Percentiles rank a stretch among this genome's conserved stretches.
Evolutionary conservation across 2,888 invertebrate species (phyloP).

Genomic region (Alloplasta piceator): DNA sequence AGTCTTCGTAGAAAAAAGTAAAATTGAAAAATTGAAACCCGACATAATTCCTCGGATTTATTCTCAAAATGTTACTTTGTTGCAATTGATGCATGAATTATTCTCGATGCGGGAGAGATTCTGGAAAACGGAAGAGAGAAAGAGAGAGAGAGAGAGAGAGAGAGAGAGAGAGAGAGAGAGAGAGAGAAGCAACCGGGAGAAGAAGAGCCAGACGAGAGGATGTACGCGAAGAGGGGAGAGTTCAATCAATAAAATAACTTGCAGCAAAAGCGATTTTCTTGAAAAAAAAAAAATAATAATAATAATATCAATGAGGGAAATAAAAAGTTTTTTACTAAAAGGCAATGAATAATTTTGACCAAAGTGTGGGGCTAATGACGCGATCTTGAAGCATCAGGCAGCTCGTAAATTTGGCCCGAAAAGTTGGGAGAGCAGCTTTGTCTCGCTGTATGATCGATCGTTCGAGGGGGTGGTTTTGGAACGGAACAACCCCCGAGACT

Average conservation of each 20-base stretch:
- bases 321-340: neutral
- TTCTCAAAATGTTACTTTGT: neutral
- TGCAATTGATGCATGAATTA: neutral
- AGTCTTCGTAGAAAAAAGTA: no score
- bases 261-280: conserved; percentile 71
- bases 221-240: conserved; percentile 66
- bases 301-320: neutral
- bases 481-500: conserved; percentile 20
- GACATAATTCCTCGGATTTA: no score
- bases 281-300: neutral
- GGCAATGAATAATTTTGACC: conserved; percentile 19
- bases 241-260: conserved; percentile 81
- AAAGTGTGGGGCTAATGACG: conserved; percentile 44
- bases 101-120: conserved; percentile 10
- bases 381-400: conserved; percentile 23
- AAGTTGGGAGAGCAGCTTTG: conserved; percentile 57
- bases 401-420: conserved; percentile 42
- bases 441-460: conserved; percentile 58
- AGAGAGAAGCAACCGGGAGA: conserved; percentile 52
- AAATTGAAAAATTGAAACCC: no score
- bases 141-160: conserved; percentile 53
- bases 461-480: conserved; percentile 41
- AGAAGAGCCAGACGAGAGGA: conserved; percentile 62
- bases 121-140: conserved; percentile 48
- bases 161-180: conserved; percentile 48